These are phyloP conservation scores for Takifugu rubripes DNA, from an alignment of 2,797 vertebrate genomes.

Conservation along the genomic window DNA sequence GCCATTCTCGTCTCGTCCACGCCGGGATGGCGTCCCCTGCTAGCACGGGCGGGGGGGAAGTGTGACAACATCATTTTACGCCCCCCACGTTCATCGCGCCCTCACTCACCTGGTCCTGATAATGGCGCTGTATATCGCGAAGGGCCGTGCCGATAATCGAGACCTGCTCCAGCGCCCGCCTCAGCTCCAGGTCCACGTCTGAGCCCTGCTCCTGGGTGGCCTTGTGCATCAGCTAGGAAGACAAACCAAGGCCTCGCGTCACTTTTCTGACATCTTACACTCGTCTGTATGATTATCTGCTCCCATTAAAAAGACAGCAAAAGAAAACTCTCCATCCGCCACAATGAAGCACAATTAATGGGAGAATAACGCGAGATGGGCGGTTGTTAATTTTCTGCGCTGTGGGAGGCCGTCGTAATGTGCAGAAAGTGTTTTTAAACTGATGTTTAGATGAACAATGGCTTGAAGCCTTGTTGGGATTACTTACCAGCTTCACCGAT, in stretches of 20 bases:
- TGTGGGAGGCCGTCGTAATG: slow-evolving; percentile 49
- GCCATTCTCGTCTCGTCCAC: slow-evolving; percentile 24
- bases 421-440: slow-evolving; percentile 40
- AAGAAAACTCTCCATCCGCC: not conserved
- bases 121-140: slow-evolving; percentile 60
- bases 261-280: slow-evolving; percentile 18
- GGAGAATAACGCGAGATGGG: slow-evolving; percentile 29
- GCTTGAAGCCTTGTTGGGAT: slow-evolving; percentile 33
- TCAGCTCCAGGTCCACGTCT: slow-evolving; percentile 49
- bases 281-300: slow-evolving; percentile 20
- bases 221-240: slow-evolving; percentile 75
- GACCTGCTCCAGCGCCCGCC: slow-evolving; percentile 74
- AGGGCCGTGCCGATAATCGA: slow-evolving; percentile 55
- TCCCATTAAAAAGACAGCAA: slow-evolving; percentile 15
- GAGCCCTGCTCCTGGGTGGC: slow-evolving; percentile 51
- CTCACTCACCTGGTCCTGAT: slow-evolving; percentile 61
- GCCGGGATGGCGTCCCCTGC: slow-evolving; percentile 57
- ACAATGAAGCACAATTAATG: slow-evolving; percentile 41
- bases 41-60: not conserved
- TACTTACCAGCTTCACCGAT: slow-evolving; percentile 30
- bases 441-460: slow-evolving; percentile 41
- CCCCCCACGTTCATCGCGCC: not conserved
- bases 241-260: slow-evolving; percentile 4
- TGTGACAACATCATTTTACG: no score
- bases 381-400: slow-evolving; percentile 32